Evolutionary conservation across 2,797 vertebrate genomes (phyloP), one percentile per base, ranked within the genome.

Genomic region (Protonibea diacanthus): DNA sequence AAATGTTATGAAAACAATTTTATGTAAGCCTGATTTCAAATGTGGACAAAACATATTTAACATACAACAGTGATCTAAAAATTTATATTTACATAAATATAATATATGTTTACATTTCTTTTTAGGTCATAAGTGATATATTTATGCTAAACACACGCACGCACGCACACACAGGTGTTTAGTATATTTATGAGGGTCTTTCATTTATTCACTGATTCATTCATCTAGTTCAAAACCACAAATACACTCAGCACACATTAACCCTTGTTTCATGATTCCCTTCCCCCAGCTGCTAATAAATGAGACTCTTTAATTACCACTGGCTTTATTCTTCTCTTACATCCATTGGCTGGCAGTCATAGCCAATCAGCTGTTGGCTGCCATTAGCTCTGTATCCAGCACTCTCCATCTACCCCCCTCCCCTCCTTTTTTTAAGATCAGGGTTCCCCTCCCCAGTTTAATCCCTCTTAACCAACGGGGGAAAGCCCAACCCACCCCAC

Each of bases 261-360:
- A 82, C 33, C 68, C 66, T 18, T 71, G 66, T 66, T 65, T 71
- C 47, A 72, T 58, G 45, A 78, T 83, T 83, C 90, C 93, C 93
- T 73, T 55, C 90, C 93, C 91, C 91, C 92, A 60, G 66, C 78
- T 79, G 89, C 92, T 94, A 94, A 95, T 94, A 94, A 89, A 92
- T 90, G 85, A 88, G 71, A 86, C 23, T 89, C 88, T 93, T 90
- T 95, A 89, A 93, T 94, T 3, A 74, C 91, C 88, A 86, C 71
- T 81, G 55, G 91, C 91, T 93, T 92, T 90, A 94, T 94, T 94
- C 77, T 90, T 85, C 93, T 91, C 92, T 77, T 72, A 64, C 78
- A 21, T 81, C 88, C 88, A 52, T 64, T 83, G 91, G 90, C 71
- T 91, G 86, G 83, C 82, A 86, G 87, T 48, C 83, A 47, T 80